Evolutionary conservation across 2,113 vertebrate genomes (phyloP).

Genomic region (Tragelaphus buxtoni): DNA sequence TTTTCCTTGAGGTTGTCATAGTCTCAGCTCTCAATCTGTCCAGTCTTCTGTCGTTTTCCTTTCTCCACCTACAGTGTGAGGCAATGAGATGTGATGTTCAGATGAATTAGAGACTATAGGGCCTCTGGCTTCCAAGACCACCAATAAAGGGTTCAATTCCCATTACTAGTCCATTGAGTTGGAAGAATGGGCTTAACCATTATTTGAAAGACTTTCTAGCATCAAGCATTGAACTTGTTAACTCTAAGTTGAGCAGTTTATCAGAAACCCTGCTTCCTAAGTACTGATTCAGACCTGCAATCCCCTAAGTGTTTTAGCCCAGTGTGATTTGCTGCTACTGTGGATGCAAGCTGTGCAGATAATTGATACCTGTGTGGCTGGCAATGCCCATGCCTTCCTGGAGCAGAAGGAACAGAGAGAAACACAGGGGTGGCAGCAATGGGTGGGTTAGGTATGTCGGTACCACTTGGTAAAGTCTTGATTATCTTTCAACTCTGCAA

Average conservation of each 20-base stretch:
- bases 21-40: neutral
- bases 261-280: neutral
- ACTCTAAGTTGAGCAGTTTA: neutral
- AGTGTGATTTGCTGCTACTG: neutral
- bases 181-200: neutral
- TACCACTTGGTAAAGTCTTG: neutral
- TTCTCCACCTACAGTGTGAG: neutral
- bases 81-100: neutral
- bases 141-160: neutral
- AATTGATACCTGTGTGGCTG: neutral
- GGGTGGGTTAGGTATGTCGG: neutral
- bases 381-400: neutral
- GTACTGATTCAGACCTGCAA: neutral
- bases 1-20: neutral
- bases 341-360: neutral
- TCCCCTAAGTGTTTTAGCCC: neutral
- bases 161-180: neutral
- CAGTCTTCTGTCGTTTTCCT: neutral
- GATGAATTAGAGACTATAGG: neutral
- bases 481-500: neutral
- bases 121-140: neutral
- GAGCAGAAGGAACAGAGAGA: accelerated
- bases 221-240: neutral
- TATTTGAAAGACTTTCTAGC: neutral
- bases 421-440: neutral